Evolutionary conservation across 2,113 vertebrate species (phyloP).

Genomic region (Gulo gulo): DNA sequence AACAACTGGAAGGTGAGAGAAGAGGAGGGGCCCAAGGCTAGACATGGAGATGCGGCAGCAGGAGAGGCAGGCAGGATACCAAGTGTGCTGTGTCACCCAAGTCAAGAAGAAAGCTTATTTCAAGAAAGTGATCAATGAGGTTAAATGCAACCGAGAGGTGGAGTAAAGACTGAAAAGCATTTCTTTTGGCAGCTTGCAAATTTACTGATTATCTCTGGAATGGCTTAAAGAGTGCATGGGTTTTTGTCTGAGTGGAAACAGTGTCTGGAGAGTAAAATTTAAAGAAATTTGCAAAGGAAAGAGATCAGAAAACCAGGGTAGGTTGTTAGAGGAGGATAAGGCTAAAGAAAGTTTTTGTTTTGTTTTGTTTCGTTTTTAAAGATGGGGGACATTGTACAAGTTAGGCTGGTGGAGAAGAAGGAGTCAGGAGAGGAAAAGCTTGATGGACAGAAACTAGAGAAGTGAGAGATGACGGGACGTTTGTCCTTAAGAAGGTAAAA

Average conservation of each 20-base stretch:
- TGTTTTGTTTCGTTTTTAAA: background rate
- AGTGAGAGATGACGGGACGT: background rate
- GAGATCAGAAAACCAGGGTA: background rate
- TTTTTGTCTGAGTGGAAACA: background rate
- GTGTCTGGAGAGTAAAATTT: background rate
- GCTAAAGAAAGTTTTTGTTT: background rate
- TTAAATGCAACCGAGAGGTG: background rate
- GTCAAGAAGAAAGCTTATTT: background rate
- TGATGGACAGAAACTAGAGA: background rate
- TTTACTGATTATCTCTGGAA: background rate
- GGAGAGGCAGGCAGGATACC: background rate
- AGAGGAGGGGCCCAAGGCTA: background rate
- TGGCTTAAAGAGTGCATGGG: background rate
- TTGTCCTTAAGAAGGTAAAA: background rate
- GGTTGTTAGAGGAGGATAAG: background rate
- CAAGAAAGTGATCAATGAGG: background rate
- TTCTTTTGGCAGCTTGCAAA: background rate
- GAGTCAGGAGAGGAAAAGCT: background rate
- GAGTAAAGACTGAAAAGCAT: background rate
- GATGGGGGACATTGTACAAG: background rate
- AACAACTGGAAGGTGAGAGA: background rate
- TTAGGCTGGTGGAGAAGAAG: background rate
- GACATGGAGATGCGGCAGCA: background rate
- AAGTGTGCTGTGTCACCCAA: background rate
- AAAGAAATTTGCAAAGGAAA: background rate